Conservation (phyloP, 2,888 invertebrate genomes). For the Phania funesta region DNA sequence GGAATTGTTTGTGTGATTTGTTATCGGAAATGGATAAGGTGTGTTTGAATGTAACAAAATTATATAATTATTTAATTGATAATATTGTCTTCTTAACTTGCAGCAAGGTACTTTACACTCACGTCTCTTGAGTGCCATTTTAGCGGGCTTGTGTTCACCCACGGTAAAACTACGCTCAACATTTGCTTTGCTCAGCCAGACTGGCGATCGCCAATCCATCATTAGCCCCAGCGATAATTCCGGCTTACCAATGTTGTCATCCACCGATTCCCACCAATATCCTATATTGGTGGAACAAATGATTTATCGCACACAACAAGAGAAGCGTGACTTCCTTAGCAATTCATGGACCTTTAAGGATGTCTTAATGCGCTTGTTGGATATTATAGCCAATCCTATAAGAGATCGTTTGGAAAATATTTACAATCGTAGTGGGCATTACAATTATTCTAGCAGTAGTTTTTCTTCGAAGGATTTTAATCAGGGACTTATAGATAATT, state of each 20-base stretch:
- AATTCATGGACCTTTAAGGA: constrained; percentile 85
- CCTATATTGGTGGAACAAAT: constrained; percentile 90
- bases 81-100: not conserved
- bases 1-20: constrained; percentile 93
- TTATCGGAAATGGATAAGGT: constrained; percentile 87
- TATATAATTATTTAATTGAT: not conserved
- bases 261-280: constrained; percentile 86
- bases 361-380: constrained; percentile 90
- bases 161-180: constrained; percentile 87
- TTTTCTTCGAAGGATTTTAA: constrained; percentile 79
- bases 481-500: constrained; percentile 84
- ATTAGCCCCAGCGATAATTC: constrained; percentile 86
- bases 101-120: constrained; percentile 76
- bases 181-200: constrained; percentile 85
- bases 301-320: constrained; percentile 84
- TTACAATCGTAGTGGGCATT: constrained; percentile 77
- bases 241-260: constrained; percentile 85
- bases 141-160: constrained; percentile 92
- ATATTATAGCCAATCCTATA: constrained; percentile 90
- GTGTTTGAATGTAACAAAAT: constrained; percentile 66
- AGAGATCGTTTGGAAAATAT: constrained; percentile 81
- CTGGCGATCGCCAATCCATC: constrained; percentile 80
- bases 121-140: constrained; percentile 87
- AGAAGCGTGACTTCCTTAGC: constrained; percentile 79
- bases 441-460: constrained; percentile 75